phyloP scores from a whole-genome alignment of 2,113 vertebrate genomes.

The Crypturellus undulatus region DNA sequence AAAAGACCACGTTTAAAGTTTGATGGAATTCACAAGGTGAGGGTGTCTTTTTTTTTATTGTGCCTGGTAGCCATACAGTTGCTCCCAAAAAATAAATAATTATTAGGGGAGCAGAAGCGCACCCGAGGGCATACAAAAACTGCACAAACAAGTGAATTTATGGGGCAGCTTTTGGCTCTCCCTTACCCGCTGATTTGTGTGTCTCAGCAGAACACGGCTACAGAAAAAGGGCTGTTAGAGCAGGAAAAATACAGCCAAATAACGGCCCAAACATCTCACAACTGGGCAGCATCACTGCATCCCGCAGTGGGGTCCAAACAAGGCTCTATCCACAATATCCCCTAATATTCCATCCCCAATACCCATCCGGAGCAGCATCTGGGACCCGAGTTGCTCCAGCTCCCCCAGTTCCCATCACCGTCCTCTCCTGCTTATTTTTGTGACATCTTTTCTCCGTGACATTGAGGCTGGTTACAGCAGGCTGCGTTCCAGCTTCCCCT shows the following conservation, averaged over 20 bases:
- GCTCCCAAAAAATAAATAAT: constrained; percentile 61
- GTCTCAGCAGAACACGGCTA: background rate
- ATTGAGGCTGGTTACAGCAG: too few species aligned
- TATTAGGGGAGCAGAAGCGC: constrained; percentile 14
- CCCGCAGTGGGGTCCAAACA: too few species aligned
- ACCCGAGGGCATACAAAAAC: background rate
- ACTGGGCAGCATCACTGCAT: too few species aligned
- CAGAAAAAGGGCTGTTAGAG: background rate
- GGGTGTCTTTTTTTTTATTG: constrained; percentile 34
- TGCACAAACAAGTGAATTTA: constrained; percentile 50
- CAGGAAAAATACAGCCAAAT: background rate
- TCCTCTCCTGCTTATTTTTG: background rate
- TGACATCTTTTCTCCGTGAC: background rate
- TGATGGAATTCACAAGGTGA: constrained; percentile 1
- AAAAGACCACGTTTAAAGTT: constrained; percentile 11
- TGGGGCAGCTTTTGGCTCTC: background rate
- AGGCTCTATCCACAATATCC: too few species aligned
- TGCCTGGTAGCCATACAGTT: background rate
- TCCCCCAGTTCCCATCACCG: background rate
- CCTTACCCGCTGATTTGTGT: constrained; percentile 8
- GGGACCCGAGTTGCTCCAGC: background rate
- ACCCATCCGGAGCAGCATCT: background rate
- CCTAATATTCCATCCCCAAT: too few species aligned
- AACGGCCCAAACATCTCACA: background rate
- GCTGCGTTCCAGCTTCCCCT: background rate